Conservation (phyloP, 2,113 vertebrate species). For the Myiagra hebetior region DNA sequence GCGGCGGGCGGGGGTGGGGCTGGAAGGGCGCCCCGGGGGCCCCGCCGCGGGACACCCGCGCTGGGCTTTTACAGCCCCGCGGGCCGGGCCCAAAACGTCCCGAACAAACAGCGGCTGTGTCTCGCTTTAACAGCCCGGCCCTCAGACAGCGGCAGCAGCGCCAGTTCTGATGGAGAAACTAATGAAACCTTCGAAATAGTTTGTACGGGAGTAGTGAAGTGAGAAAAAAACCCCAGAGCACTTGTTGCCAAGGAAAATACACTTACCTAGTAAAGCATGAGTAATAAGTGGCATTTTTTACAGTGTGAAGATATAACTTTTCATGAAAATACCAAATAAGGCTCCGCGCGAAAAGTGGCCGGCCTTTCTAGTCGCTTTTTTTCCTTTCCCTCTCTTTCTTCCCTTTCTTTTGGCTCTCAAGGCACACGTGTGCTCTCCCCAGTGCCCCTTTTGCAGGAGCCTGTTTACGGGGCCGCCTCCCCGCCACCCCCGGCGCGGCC, state of each 20-base stretch:
- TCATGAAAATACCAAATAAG: conserved; percentile 43
- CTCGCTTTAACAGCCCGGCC: conserved; percentile 6
- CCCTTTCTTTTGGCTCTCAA: neutral
- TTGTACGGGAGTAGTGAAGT: neutral
- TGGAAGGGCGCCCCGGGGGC: neutral
- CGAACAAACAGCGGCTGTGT: conserved; percentile 47
- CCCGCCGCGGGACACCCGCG: neutral
- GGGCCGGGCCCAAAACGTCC: neutral
- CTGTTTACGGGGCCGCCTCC: neutral
- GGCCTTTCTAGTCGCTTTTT: neutral
- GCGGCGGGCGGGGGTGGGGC: neutral
- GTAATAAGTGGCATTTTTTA: conserved; percentile 53
- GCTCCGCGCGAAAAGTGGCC: neutral
- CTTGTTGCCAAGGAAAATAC: conserved; percentile 34
- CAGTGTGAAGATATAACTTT: conserved; percentile 43
- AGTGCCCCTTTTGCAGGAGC: neutral
- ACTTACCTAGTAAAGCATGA: conserved; percentile 51
- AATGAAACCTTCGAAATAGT: conserved; percentile 13
- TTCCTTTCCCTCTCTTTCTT: neutral
- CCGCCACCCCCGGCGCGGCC: neutral
- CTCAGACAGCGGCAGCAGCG: conserved; percentile 30
- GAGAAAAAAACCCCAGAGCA: neutral
- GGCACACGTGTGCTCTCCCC: neutral
- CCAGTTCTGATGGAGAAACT: conserved; percentile 21
- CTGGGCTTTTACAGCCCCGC: neutral